Evolutionary conservation across 2,888 invertebrate species (phyloP), one percentile per base, ranked within the genome.

Genomic region (Micropterix aruncella): DNA sequence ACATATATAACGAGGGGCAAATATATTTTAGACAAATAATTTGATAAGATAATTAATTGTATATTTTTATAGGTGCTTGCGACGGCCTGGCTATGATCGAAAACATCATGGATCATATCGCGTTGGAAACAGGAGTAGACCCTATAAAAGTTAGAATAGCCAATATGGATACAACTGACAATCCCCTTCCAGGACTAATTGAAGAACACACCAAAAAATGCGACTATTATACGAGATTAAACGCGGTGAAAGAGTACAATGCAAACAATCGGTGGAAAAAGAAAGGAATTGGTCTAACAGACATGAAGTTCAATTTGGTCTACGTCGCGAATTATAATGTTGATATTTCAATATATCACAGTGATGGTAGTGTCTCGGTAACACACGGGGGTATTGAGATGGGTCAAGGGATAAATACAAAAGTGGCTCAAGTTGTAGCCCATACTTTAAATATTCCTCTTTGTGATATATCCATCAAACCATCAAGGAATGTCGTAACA

Each of bases 361-460:
- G 73, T 0, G 81, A 84, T 57, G 83, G 79, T 1, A 75, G 78
- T 1, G 83, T 89, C 0, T 74, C 79, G 0, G 63, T 88, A 1
- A 65, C 75, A 0, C 81, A 82, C 44, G 81, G 80, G 3, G 83
- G 82, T 1, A 66, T 80, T 40, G 83, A 83, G 62, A 76, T 79
- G 65, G 88, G 88, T 0, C 88, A 89, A 68, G 88, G 88, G 1
- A 70, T 85, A 36, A 82, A 87, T 50, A 87, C 87, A 0, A 88
- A 87, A 71, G 79, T 72, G 0, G 78, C 80, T 2, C 87, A 87
- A 69, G 81, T 86, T 0, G 81, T 77, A 44, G 88, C 88, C 0
- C 74, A 82, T 53, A 73, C 75, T 19, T 59, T 91, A 14, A 80
- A 79, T 1, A 77, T 90, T 45, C 75, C 81, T 0, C 46, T 85